Percentiles rank a stretch among this genome's conserved stretches.
phyloP scores from a whole-genome alignment of 2,113 vertebrate species.

The Muntiacus reevesi region DNA sequence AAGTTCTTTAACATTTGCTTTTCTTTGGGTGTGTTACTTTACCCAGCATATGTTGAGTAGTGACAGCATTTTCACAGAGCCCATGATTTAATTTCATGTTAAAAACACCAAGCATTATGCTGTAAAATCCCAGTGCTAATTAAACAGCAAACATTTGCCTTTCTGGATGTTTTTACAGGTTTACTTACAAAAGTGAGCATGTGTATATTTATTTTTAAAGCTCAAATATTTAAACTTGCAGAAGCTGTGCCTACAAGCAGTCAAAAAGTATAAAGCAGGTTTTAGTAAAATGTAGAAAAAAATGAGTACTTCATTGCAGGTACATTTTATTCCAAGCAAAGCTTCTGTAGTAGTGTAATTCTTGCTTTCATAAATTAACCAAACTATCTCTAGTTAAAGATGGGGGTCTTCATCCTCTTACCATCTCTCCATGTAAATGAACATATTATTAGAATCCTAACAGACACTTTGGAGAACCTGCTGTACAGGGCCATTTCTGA shows the following conservation, averaged over 20 bases:
- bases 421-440: background rate
- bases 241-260: slow-evolving; percentile 77
- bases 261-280: slow-evolving; percentile 74
- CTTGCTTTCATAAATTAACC: background rate
- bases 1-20: background rate
- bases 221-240: slow-evolving; percentile 76
- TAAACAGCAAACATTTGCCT: slow-evolving; percentile 53
- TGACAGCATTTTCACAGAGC: slow-evolving; percentile 41
- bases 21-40: background rate
- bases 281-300: slow-evolving; percentile 64
- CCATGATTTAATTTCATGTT: background rate
- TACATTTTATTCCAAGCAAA: slow-evolving; percentile 61
- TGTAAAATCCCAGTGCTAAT: slow-evolving; percentile 52
- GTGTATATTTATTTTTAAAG: slow-evolving; percentile 71
- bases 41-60: slow-evolving; percentile 13
- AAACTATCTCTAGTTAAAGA: background rate
- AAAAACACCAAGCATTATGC: slow-evolving; percentile 9
- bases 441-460: background rate
- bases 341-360: slow-evolving; percentile 1
- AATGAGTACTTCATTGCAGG: slow-evolving; percentile 51
- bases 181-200: slow-evolving; percentile 58
- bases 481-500: background rate
- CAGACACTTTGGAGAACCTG: background rate
- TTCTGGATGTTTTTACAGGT: slow-evolving; percentile 67
- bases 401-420: background rate